Conservation (phyloP, 2,113 vertebrate species). For the Rostratula benghalensis region DNA sequence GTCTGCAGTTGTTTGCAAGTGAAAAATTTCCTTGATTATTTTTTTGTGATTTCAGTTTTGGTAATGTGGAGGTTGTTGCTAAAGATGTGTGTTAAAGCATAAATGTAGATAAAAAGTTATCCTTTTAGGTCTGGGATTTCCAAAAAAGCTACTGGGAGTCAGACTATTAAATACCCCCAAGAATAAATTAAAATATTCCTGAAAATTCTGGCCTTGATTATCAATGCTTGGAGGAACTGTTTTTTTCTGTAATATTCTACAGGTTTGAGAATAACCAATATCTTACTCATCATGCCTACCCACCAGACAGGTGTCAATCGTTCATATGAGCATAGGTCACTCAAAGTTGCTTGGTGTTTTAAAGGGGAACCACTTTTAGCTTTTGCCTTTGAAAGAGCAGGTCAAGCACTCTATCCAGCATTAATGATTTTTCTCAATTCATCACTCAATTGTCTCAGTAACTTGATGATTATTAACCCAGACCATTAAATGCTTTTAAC, state of each 20-base stretch:
- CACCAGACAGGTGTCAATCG: neutral
- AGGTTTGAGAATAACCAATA: neutral
- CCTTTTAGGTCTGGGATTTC: neutral
- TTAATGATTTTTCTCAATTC: conserved; percentile 28
- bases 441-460: conserved; percentile 12
- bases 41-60: neutral
- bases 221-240: neutral
- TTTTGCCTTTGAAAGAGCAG: conserved; percentile 37
- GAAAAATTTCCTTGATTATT: neutral
- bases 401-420: neutral
- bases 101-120: neutral
- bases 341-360: neutral
- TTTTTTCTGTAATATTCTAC: neutral
- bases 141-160: neutral
- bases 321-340: neutral
- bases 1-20: neutral
- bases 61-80: neutral
- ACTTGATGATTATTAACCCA: conserved; percentile 45
- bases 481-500: conserved; percentile 53
- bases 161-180: neutral
- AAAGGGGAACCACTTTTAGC: neutral
- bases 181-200: conserved; percentile 10
- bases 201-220: neutral
- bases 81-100: neutral
- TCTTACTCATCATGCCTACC: neutral